Conservation (phyloP, 1,140 invertebrate species). For the Caenorhabditis briggsae region DNA sequence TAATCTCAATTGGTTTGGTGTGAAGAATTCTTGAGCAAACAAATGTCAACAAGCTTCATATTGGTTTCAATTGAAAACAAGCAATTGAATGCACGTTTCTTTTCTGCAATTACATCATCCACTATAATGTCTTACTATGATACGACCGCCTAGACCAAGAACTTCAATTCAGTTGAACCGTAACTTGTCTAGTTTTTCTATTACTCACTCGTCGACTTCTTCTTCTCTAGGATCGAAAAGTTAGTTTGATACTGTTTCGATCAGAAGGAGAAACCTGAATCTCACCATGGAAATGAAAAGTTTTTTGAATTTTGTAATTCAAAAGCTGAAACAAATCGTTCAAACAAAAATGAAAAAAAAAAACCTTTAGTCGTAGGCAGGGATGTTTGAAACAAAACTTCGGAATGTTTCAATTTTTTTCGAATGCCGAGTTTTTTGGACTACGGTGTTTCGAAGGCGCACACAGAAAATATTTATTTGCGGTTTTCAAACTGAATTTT, state of each 20-base stretch:
- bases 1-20: constrained; percentile 48
- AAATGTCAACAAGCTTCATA: constrained; percentile 47
- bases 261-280: too few species aligned
- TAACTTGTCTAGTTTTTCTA: constrained; percentile 41
- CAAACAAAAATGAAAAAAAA: too few species aligned
- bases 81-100: not conserved
- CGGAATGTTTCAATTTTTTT: too few species aligned
- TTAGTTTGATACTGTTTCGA: not conserved
- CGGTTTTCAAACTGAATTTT: too few species aligned
- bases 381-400: too few species aligned
- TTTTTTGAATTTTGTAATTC: too few species aligned
- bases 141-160: constrained; percentile 32
- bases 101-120: constrained; percentile 8
- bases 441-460: too few species aligned
- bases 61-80: constrained; percentile 52
- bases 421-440: too few species aligned
- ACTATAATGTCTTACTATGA: constrained; percentile 12
- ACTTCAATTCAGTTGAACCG: constrained; percentile 17
- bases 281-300: too few species aligned
- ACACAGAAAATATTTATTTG: too few species aligned
- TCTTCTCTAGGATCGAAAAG: constrained; percentile 8
- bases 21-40: constrained; percentile 45
- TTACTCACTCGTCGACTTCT: constrained; percentile 28
- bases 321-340: too few species aligned
- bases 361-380: too few species aligned